phyloP scores from a whole-genome alignment of 2,113 vertebrate genomes.

The Upupa epops region DNA sequence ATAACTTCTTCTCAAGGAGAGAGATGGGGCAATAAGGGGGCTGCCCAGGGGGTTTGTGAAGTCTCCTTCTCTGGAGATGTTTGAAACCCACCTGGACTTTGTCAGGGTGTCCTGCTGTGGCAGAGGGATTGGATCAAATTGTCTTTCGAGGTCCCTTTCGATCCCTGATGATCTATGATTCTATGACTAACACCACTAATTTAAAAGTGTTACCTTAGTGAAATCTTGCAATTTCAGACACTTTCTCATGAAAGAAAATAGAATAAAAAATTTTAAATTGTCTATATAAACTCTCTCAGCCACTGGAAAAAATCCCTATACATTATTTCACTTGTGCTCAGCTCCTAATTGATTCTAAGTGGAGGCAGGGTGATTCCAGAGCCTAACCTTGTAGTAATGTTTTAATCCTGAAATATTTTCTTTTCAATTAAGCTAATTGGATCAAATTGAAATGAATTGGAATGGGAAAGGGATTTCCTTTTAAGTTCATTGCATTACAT shows the following conservation, averaged over 20 bases:
- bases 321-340: neutral
- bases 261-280: neutral
- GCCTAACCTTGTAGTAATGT: fast-evolving
- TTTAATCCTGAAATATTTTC: neutral
- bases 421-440: neutral
- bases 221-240: neutral
- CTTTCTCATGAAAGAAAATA: neutral
- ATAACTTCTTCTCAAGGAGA: too few species aligned
- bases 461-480: neutral
- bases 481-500: neutral
- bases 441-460: neutral
- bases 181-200: neutral
- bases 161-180: too few species aligned
- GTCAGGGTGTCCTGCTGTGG: too few species aligned
- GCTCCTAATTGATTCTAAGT: neutral
- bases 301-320: fast-evolving
- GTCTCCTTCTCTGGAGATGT: too few species aligned
- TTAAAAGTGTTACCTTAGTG: neutral
- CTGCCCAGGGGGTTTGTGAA: too few species aligned
- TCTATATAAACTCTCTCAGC: neutral
- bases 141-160: too few species aligned
- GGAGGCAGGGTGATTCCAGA: neutral
- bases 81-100: too few species aligned
- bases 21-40: too few species aligned
- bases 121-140: too few species aligned